A percentile compares a stretch with the other conserved stretches of the same genome.
phyloP scores from a whole-genome alignment of 2,113 vertebrate species.

The Furnarius figulus region DNA sequence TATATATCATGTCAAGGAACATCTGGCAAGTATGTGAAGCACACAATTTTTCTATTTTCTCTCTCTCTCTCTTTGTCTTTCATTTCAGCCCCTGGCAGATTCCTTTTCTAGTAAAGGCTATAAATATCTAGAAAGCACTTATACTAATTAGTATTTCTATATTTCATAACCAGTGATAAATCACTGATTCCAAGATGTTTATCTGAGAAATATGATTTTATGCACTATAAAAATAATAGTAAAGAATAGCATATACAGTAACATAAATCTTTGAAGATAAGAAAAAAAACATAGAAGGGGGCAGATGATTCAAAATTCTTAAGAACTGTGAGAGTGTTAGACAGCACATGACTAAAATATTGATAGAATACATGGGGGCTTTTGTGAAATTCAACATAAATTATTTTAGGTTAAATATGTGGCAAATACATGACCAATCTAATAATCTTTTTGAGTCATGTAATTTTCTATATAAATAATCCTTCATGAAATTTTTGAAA shows the following conservation, averaged over 20 bases:
- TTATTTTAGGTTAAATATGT: not conserved
- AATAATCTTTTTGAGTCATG: not conserved
- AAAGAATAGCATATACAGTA: not conserved
- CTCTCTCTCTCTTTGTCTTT: not conserved
- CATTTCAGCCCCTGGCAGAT: not conserved
- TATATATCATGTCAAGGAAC: not conserved
- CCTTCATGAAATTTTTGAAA: not conserved
- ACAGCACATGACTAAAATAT: not conserved
- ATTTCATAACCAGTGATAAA: slow-evolving; percentile 17
- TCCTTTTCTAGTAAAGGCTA: slow-evolving; percentile 33
- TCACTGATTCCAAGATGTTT: not conserved
- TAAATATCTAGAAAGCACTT: slow-evolving; percentile 49
- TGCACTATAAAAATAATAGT: not conserved
- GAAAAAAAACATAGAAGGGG: not conserved
- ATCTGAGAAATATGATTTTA: not conserved
- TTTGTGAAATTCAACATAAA: not conserved
- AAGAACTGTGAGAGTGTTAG: not conserved
- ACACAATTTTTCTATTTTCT: not conserved
- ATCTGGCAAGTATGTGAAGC: not conserved
- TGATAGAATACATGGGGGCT: not conserved
- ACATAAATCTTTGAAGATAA: not conserved
- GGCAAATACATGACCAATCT: not conserved
- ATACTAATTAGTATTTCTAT: slow-evolving; percentile 4
- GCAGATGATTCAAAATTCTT: not conserved
- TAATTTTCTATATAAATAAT: not conserved